phyloP scores from a whole-genome alignment of 2,888 invertebrate species.

The Seladonia tumulorum region DNA sequence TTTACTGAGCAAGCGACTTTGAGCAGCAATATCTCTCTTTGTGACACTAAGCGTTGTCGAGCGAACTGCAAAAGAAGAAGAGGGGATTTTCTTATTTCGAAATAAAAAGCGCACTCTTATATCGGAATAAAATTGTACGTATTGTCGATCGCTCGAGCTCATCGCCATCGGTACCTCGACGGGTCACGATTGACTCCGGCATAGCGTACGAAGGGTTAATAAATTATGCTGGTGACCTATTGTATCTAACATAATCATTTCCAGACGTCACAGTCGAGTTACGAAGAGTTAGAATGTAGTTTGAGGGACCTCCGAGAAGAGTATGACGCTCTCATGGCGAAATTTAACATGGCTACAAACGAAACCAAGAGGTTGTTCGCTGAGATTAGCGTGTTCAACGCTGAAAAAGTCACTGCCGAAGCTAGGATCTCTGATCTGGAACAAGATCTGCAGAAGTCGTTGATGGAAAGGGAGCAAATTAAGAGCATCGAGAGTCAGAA shows the following conservation, averaged over 20 bases:
- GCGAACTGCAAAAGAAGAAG: no score
- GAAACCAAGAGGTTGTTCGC: constrained; percentile 74
- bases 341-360: constrained; percentile 70
- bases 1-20: no score
- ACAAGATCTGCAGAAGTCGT: constrained; percentile 70
- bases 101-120: no score
- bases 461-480: constrained; percentile 67
- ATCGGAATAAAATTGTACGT: no score
- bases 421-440: constrained; percentile 75
- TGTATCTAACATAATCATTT: constrained; percentile 1
- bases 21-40: no score
- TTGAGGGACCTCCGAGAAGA: constrained; percentile 66
- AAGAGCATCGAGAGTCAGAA: constrained; percentile 70
- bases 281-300: constrained; percentile 65
- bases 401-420: constrained; percentile 74
- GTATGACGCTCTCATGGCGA: constrained; percentile 63
- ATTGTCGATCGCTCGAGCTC: no score
- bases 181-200: no score
- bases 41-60: no score
- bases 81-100: no score
- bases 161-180: no score
- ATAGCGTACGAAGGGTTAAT: no score
- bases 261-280: constrained; percentile 64
- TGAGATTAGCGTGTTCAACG: constrained; percentile 74
- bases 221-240: not conserved